Percentiles rank a stretch among this genome's conserved stretches.
Conservation (phyloP, 2,797 vertebrate genomes). For the Acipenser ruthenus region DNA sequence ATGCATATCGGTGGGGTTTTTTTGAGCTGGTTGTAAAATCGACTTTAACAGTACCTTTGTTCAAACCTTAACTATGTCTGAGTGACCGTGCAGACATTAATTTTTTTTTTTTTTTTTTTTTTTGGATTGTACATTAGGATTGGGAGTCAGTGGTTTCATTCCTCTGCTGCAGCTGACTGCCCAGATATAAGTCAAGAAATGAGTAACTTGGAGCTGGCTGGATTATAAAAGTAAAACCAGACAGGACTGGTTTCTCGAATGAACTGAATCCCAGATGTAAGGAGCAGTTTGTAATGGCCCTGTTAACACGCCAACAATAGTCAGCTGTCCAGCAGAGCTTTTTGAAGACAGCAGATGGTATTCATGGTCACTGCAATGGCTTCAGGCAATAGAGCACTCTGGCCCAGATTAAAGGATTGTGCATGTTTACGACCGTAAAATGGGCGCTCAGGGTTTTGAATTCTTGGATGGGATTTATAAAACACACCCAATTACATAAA, state of each 20-base stretch:
- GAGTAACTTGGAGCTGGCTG: background rate
- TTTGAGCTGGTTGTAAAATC: too few species aligned
- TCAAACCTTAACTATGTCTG: too few species aligned
- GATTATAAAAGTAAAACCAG: too few species aligned
- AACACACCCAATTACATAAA: too few species aligned
- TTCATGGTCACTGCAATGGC: conserved; percentile 3
- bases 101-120: background rate
- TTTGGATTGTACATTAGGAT: conserved; percentile 3
- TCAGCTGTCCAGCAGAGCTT: background rate
- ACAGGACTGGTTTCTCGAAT: too few species aligned
- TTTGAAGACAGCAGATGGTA: conserved; percentile 2
- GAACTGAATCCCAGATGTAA: background rate
- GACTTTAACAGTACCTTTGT: too few species aligned
- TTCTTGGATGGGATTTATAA: too few species aligned
- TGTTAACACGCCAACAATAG: background rate
- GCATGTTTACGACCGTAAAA: too few species aligned
- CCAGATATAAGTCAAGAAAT: conserved; percentile 7
- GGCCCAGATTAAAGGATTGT: too few species aligned
- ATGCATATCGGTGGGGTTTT: too few species aligned
- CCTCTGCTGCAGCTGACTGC: conserved; percentile 5
- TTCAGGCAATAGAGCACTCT: conserved; percentile 1
- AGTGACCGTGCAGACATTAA: too few species aligned
- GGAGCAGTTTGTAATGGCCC: background rate
- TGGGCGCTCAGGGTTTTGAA: too few species aligned
- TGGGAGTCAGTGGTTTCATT: conserved; percentile 1